These are phyloP conservation scores for Philereme vetulata DNA, from an alignment of 2,888 invertebrate genomes.

Conservation along the genomic window DNA sequence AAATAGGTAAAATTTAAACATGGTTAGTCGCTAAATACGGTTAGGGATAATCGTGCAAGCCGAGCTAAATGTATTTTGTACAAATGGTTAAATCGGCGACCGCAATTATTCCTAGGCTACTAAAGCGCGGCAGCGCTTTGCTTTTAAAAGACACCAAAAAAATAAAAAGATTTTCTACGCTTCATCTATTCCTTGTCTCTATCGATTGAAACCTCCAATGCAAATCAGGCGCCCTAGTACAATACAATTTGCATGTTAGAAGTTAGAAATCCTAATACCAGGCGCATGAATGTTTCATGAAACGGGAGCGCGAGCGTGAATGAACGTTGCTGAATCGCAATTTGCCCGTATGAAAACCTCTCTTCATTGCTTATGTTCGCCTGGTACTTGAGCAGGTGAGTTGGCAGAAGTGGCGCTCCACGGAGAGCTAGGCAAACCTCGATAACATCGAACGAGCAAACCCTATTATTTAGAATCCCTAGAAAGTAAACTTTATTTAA, in stretches of 20 bases:
- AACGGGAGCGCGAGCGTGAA: neutral
- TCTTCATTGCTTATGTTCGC: slow-evolving; percentile 14
- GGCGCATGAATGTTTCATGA: slow-evolving; percentile 22
- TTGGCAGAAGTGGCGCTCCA: slow-evolving; percentile 25
- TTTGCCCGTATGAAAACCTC: slow-evolving; percentile 7
- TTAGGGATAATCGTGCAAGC: too few relatives aligned
- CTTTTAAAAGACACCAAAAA: too few relatives aligned
- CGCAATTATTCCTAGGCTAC: too few relatives aligned
- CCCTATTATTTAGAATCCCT: too few relatives aligned
- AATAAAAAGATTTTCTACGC: too few relatives aligned
- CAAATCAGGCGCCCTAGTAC: slow-evolving; percentile 31
- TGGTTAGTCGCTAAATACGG: too few relatives aligned
- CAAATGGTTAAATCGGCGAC: too few relatives aligned
- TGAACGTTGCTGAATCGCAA: slow-evolving; percentile 1
- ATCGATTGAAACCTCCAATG: slow-evolving; percentile 8
- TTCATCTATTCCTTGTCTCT: too few relatives aligned
- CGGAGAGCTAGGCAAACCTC: slow-evolving; percentile 10
- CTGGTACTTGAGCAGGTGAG: slow-evolving; percentile 25
- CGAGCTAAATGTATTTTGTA: too few relatives aligned
- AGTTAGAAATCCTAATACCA: slow-evolving; percentile 32
- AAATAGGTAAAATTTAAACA: too few relatives aligned
- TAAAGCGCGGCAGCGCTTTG: too few relatives aligned
- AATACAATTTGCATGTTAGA: slow-evolving; percentile 31
- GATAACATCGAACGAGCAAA: neutral
- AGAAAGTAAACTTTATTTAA: too few relatives aligned